Conservation (phyloP, 2,797 vertebrate species). For the Cyprinella venusta region DNA sequence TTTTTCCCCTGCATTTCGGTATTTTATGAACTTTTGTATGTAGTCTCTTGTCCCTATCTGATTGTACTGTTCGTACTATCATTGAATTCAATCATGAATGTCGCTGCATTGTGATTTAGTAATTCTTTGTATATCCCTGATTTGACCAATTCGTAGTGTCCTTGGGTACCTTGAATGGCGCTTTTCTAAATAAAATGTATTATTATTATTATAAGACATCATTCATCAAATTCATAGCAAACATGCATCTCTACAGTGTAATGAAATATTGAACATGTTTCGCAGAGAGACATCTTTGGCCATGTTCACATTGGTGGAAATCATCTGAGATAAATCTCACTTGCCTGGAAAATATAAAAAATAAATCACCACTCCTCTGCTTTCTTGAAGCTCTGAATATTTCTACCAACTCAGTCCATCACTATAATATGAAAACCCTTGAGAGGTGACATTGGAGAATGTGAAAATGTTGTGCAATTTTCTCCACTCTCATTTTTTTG, state of each 20-base stretch:
- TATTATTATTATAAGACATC: too few species aligned
- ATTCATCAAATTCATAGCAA: slow-evolving; percentile 1
- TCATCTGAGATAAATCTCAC: background rate
- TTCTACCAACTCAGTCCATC: background rate
- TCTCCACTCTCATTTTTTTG: background rate
- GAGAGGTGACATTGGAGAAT: background rate
- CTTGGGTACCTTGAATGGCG: too few species aligned
- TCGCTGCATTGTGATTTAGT: too few species aligned
- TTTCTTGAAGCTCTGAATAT: slow-evolving; percentile 6
- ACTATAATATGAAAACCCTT: slow-evolving; percentile 4
- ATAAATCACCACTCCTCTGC: background rate
- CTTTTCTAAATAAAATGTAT: too few species aligned
- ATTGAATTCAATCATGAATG: too few species aligned
- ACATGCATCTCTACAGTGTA: background rate
- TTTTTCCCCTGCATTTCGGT: too few species aligned
- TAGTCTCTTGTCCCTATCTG: too few species aligned
- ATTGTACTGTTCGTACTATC: too few species aligned
- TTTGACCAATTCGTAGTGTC: too few species aligned
- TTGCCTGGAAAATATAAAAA: background rate
- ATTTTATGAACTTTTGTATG: too few species aligned
- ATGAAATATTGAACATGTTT: background rate
- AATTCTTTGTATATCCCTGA: too few species aligned
- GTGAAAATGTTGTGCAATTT: slow-evolving; percentile 14
- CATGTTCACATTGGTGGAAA: slow-evolving; percentile 14
- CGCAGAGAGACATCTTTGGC: background rate